Evolutionary conservation across 2,888 invertebrate species (phyloP), one percentile per base, ranked within the genome.

Genomic region (Selenia dentaria): DNA sequence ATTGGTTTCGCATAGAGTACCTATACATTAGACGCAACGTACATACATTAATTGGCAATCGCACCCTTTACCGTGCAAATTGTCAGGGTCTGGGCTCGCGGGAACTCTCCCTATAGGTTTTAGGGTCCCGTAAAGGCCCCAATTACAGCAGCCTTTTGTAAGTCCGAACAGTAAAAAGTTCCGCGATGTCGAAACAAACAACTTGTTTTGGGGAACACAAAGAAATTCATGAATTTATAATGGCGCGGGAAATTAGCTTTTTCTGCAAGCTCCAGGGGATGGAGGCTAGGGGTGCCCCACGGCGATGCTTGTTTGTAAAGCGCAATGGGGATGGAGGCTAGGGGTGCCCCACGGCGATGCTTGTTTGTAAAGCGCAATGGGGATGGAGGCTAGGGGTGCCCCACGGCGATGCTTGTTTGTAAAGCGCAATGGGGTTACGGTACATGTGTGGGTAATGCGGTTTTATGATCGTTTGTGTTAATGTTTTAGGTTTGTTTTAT

Each of bases 221-320:
- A 84, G 83, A 81, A 59, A 77, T 74, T 74, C 83, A 86, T 86
- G 85, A 86, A 86, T 86, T 83, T 84, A 80, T 85, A 84, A 86
- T 86, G 77, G 62, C 59, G 51, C 57, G 73, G 83, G 83, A 84
- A 83, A 84, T 85, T 84, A 84, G 77, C 79, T 84, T 83, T 85
- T 83, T 79, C 77, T 77, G 74, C 71, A 54, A 63, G 59, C 64
- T 67, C 60, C 50, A 51, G 60, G 57, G 51, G 31, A 50, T 34
- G 44, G 47, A 29, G 26, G 53, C 47, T 31, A 31, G 29, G 34
- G 36, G 36, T 18, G 46, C 13, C 34, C 16, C 41, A 44, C 32
- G 44, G 18, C 35, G 31, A 25, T 35, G 36, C 34, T 24, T n/a
- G n/a, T n/a, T n/a, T n/a, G n/a, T n/a, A n/a, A n/a, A n/a, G n/a